Base-by-base conservation (phyloP, 2,797 vertebrate species). In the Erithacus rubecula region DNA sequence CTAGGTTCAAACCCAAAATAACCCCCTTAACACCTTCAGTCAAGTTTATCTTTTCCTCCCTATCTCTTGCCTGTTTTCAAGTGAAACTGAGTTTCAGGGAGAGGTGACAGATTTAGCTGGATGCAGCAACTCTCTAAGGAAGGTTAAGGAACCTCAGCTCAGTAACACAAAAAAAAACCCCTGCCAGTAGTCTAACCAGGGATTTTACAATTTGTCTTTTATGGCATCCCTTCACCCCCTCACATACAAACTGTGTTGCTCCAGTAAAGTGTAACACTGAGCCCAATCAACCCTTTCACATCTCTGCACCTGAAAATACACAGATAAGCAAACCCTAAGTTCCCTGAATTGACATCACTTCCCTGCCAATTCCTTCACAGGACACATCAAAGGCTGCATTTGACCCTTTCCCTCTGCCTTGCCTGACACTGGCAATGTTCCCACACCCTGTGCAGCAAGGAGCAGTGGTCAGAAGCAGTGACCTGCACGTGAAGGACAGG, bases 401-500 rank as follows among this genome's bases (percentile, higher is more conserved):
- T 91, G 89, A 93, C 90, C 71, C 77, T 71, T 87, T 90, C 86
- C 83, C 84, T 82, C 62, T 63, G 64, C 53, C 90, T 90, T 95
- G 82, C 47, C 65, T 89, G 79, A 92, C 94, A 83, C 81, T 68
- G 68, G 88, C 41, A 71, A 93, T 10, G 70, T 83, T 87, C 87
- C 85, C 92, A 93, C 83, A 95, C 17, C 68, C 92, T 71, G 71
- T 93, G 90, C 90, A 87, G 89, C 74, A 83, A 93, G 93, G 75
- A 96, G 62, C 89, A 95, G 74, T 86, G 85, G 95, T 67, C 94
- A 81, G 63, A 91, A 83, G 74, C 76, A 97, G 92, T 67, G 96
- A 96, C 95, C 97, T 96, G 94, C 93, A 93, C 18, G 59, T 83
- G 92, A 96, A 97, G 97, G 97, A 97, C 91, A 92, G 71, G 2